Percentiles rank a stretch among this genome's conserved stretches.
These are phyloP conservation scores for Phycodurus eques DNA, from an alignment of 2,113 vertebrate species.

Conservation along the genomic window DNA sequence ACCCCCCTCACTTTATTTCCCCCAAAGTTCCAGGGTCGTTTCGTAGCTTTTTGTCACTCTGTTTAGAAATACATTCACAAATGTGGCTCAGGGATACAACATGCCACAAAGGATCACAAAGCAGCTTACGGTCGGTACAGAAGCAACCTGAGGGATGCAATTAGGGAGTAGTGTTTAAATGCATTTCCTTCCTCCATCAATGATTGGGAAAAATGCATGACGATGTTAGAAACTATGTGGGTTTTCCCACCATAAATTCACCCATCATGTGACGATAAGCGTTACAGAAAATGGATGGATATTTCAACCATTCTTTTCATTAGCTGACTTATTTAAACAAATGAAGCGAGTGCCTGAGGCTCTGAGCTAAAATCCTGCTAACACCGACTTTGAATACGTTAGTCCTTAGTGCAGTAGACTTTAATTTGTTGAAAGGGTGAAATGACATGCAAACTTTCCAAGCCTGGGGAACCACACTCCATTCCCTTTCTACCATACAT, in stretches of 20 bases:
- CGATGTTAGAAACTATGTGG: not conserved
- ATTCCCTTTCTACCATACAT: too few relatives aligned
- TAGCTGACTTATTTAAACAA: not conserved
- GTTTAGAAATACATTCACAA: conserved; percentile 52
- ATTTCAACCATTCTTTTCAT: not conserved
- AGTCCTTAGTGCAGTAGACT: too few relatives aligned
- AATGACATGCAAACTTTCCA: too few relatives aligned
- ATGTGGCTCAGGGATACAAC: conserved; percentile 29
- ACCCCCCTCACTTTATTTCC: conserved; percentile 28
- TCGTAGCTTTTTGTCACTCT: conserved; percentile 37
- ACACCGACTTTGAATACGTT: too few relatives aligned
- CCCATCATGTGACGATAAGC: too few relatives aligned
- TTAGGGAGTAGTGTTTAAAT: not conserved
- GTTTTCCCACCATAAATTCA: not conserved
- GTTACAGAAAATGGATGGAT: too few relatives aligned
- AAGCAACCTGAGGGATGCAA: conserved; percentile 32
- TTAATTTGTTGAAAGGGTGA: too few relatives aligned
- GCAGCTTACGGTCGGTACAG: conserved; percentile 25
- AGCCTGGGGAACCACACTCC: too few relatives aligned
- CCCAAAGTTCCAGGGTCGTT: conserved; percentile 50
- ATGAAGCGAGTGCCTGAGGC: not conserved
- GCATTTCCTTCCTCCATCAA: not conserved
- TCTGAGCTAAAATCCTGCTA: not conserved
- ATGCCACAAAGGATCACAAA: conserved; percentile 30
- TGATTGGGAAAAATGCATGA: not conserved